Evolutionary conservation across 2,888 invertebrate genomes (phyloP).

Genomic region (Megastigmus dorsalis): DNA sequence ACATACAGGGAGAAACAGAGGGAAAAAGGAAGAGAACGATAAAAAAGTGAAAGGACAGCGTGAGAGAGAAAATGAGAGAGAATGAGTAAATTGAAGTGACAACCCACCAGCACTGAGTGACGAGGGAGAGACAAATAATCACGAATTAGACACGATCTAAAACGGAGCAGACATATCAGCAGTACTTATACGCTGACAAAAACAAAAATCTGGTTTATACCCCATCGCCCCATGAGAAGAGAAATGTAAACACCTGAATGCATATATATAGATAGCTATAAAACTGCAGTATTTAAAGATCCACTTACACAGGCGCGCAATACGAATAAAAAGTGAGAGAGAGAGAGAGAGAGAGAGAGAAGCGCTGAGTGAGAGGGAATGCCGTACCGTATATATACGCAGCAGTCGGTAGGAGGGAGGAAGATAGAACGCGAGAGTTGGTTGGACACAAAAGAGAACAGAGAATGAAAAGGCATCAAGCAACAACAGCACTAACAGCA

Average conservation of each 20-base stretch:
- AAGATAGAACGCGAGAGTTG: slow-evolving; percentile 1
- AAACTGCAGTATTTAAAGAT: not conserved
- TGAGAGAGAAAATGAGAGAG: slow-evolving; percentile 39
- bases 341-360: not conserved
- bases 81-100: slow-evolving; percentile 43
- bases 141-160: too few relatives aligned
- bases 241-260: slow-evolving; percentile 3
- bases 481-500: not conserved
- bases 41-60: slow-evolving; percentile 41
- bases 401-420: not conserved
- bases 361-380: too few relatives aligned
- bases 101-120: not conserved
- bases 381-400: too few relatives aligned
- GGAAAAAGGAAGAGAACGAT: not conserved
- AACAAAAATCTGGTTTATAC: not conserved
- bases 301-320: not conserved
- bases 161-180: too few relatives aligned
- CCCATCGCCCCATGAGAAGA: too few relatives aligned
- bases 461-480: not conserved
- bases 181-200: too few relatives aligned
- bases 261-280: not conserved
- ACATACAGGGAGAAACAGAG: not conserved
- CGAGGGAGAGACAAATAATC: slow-evolving; percentile 12
- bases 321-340: slow-evolving; percentile 2
- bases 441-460: slow-evolving; percentile 29